These are phyloP conservation scores for Cherax destructor DNA, from an alignment of 1,140 invertebrate species.

Conservation along the genomic window DNA sequence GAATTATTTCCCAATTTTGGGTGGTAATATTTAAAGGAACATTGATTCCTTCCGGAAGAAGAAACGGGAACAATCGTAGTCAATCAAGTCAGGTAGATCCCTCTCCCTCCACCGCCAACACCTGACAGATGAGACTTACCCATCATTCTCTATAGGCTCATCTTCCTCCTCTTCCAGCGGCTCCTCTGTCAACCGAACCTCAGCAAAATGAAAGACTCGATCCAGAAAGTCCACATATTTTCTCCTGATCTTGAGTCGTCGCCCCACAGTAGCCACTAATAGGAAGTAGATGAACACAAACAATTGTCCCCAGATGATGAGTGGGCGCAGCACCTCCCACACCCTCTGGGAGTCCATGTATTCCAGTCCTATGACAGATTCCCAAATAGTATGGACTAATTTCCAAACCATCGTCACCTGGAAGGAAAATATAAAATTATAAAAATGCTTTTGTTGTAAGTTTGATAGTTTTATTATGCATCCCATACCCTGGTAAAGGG, in stretches of 20 bases:
- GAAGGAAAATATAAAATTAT: background rate
- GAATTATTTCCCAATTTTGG: too few species aligned
- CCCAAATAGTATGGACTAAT: background rate
- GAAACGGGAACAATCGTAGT: background rate
- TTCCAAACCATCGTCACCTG: constrained; percentile 13
- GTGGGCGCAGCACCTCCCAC: constrained; percentile 11
- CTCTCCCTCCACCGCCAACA: background rate
- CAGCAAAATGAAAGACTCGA: constrained; percentile 18
- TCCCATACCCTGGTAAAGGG: too few species aligned
- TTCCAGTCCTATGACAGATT: too few species aligned
- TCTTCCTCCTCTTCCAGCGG: constrained; percentile 10
- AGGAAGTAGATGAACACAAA: constrained; percentile 20
- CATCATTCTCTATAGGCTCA: background rate
- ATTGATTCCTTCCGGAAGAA: too few species aligned
- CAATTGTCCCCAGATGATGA: constrained; percentile 28
- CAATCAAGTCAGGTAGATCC: background rate
- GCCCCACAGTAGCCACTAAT: constrained; percentile 13
- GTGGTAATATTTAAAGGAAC: too few species aligned
- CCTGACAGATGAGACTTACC: background rate
- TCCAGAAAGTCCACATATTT: constrained; percentile 40
- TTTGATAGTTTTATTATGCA: too few species aligned
- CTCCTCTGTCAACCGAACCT: background rate
- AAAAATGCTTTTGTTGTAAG: too few species aligned
- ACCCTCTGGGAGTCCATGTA: background rate
- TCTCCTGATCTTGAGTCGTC: constrained; percentile 26